Conservation (phyloP, 2,113 vertebrate species). For the Hemichromis elongatus region DNA sequence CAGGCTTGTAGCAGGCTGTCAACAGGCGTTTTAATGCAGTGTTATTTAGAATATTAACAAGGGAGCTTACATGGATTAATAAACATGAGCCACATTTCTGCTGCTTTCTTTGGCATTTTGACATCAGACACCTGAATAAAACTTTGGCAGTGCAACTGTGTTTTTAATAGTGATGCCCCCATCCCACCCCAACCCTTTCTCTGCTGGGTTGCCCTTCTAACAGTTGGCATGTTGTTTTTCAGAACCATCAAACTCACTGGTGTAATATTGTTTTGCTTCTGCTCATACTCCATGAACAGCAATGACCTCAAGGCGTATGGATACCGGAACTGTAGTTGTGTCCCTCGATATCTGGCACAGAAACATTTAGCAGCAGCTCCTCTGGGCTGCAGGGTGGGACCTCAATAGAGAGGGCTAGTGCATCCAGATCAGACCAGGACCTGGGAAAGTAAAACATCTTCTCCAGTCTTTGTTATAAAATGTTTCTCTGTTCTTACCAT, state of each 20-base stretch:
- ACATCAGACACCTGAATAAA: not conserved
- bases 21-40: not conserved
- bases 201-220: not conserved
- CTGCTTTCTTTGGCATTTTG: not conserved
- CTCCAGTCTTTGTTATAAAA: not conserved
- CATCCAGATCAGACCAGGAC: not conserved
- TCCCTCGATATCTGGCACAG: not conserved
- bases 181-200: not conserved
- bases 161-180: not conserved
- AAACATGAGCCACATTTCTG: not conserved
- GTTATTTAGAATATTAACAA: not conserved
- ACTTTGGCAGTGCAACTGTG: not conserved
- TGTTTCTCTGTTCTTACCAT: not conserved
- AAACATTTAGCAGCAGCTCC: not conserved
- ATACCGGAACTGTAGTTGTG: not conserved
- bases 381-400: not conserved
- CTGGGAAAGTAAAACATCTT: not conserved
- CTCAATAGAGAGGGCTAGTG: too few relatives aligned
- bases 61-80: not conserved
- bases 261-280: not conserved
- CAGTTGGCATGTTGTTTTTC: not conserved
- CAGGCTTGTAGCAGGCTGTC: not conserved
- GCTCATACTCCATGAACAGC: not conserved
- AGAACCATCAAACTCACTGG: not conserved
- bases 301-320: rapidly evolving